Percentiles rank a stretch among this genome's conserved stretches.
Conservation (phyloP, 2,797 vertebrate genomes). For the Chloroceryle amazona region DNA sequence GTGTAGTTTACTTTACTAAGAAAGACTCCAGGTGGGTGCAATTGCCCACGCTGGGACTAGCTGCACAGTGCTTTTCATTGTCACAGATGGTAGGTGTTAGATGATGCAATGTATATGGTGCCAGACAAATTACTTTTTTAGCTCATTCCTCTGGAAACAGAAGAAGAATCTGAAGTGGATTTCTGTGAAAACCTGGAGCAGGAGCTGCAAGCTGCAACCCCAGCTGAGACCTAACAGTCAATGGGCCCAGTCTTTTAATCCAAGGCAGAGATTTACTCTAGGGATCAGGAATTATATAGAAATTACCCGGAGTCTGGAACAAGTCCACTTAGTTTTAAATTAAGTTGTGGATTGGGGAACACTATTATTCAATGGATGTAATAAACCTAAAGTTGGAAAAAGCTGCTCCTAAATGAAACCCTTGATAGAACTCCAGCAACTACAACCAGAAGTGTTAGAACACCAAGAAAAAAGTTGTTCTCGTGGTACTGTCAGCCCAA, state of each 20-base stretch:
- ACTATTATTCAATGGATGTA: slow-evolving; percentile 1
- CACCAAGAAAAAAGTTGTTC: background rate
- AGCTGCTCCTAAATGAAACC: background rate
- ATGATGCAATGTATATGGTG: slow-evolving; percentile 54
- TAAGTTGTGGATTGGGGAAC: slow-evolving; percentile 8
- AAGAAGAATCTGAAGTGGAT: slow-evolving; percentile 63
- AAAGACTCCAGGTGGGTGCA: slow-evolving; percentile 57
- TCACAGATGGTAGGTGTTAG: slow-evolving; percentile 70
- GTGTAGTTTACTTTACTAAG: slow-evolving; percentile 27
- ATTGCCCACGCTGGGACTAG: slow-evolving; percentile 44
- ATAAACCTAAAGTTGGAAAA: slow-evolving; percentile 31
- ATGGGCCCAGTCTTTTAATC: background rate
- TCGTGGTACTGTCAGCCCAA: background rate
- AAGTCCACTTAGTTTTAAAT: slow-evolving; percentile 42
- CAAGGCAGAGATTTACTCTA: background rate
- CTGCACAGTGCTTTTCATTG: slow-evolving; percentile 59
- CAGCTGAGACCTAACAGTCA: slow-evolving; percentile 1
- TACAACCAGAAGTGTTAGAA: background rate
- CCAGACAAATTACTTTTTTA: slow-evolving; percentile 66
- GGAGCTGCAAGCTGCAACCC: background rate
- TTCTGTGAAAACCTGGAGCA: slow-evolving; percentile 38
- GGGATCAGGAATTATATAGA: background rate
- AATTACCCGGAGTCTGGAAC: slow-evolving; percentile 34
- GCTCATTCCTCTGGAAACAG: slow-evolving; percentile 52
- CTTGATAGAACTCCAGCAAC: background rate